Percentiles rank a stretch among this genome's conserved stretches.
These are phyloP conservation scores for Drosophila anomelani DNA, from an alignment of 2,888 invertebrate species.

Conservation along the genomic window DNA sequence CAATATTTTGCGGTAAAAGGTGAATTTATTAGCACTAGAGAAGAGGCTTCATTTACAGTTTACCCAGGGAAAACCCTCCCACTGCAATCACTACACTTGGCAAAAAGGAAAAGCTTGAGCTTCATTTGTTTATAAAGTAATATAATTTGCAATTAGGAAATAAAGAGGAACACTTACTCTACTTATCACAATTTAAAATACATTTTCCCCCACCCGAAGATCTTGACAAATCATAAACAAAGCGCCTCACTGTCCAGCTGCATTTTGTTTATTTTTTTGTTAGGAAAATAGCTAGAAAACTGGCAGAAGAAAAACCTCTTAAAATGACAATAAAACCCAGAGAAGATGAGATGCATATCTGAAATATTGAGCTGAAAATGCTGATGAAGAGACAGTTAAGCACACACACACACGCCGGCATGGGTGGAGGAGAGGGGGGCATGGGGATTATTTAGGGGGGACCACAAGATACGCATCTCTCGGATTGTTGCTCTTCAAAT, in stretches of 20 bases:
- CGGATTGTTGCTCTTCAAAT: slow-evolving; percentile 63
- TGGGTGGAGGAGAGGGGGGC: neutral
- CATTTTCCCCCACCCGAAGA: slow-evolving; percentile 66
- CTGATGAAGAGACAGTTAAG: slow-evolving; percentile 19
- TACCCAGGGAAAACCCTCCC: neutral
- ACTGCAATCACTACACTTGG: neutral
- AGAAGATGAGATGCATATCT: slow-evolving; percentile 63
- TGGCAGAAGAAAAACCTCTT: slow-evolving; percentile 39
- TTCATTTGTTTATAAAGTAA: neutral
- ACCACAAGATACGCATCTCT: slow-evolving; percentile 70
- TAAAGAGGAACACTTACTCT: neutral
- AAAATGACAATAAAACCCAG: slow-evolving; percentile 51
- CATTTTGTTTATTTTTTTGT: slow-evolving; percentile 13
- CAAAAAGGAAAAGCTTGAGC: neutral
- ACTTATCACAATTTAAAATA: slow-evolving; percentile 68
- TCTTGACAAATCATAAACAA: slow-evolving; percentile 80
- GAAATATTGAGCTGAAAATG: slow-evolving; percentile 32
- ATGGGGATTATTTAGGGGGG: slow-evolving; percentile 9
- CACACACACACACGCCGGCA: slow-evolving; percentile 10
- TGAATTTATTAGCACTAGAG: slow-evolving; percentile 70
- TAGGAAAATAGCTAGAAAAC: slow-evolving; percentile 21
- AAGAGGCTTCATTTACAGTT: slow-evolving; percentile 25
- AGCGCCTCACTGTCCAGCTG: slow-evolving; percentile 48
- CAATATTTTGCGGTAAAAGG: slow-evolving; percentile 79
- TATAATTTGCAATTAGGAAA: neutral